These are phyloP conservation scores for Yoshiicerus persimilis DNA, from an alignment of 1,140 invertebrate genomes.

Conservation along the genomic window DNA sequence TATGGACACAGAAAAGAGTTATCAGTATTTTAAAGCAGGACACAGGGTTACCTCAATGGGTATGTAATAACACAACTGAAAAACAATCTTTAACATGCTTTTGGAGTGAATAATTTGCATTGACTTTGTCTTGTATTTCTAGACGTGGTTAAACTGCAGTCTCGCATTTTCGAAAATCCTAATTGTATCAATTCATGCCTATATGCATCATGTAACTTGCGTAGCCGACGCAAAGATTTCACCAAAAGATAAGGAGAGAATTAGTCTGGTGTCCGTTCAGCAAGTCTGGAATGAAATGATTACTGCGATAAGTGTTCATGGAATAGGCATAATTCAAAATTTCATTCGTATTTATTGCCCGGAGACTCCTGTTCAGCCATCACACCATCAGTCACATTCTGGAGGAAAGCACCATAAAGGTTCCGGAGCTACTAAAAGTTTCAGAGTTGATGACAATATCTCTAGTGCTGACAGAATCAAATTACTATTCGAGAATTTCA, in stretches of 20 bases:
- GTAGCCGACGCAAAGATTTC: not conserved
- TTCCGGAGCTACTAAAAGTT: not conserved
- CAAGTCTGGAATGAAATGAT: constrained; percentile 46
- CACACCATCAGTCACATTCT: not conserved
- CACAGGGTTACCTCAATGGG: constrained; percentile 41
- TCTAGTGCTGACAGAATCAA: constrained; percentile 32
- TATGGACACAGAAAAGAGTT: constrained; percentile 46
- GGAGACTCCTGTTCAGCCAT: not conserved
- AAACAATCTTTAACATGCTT: not conserved
- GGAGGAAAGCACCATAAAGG: not conserved
- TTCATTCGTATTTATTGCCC: constrained; percentile 24
- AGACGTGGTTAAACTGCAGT: constrained; percentile 47
- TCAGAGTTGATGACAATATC: constrained; percentile 37
- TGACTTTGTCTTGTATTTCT: not conserved
- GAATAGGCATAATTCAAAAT: constrained; percentile 26
- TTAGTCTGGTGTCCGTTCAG: constrained; percentile 40
- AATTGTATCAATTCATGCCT: constrained; percentile 37
- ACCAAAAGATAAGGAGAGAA: constrained; percentile 22
- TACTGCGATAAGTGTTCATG: constrained; percentile 29
- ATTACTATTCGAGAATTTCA: constrained; percentile 40
- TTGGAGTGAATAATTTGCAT: not conserved
- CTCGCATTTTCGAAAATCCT: constrained; percentile 38
- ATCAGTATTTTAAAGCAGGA: constrained; percentile 43
- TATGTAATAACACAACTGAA: not conserved
- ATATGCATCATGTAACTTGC: constrained; percentile 41